These are phyloP conservation scores for Eueremaeus valkanovi DNA, from an alignment of 2,888 invertebrate genomes.

Conservation along the genomic window DNA sequence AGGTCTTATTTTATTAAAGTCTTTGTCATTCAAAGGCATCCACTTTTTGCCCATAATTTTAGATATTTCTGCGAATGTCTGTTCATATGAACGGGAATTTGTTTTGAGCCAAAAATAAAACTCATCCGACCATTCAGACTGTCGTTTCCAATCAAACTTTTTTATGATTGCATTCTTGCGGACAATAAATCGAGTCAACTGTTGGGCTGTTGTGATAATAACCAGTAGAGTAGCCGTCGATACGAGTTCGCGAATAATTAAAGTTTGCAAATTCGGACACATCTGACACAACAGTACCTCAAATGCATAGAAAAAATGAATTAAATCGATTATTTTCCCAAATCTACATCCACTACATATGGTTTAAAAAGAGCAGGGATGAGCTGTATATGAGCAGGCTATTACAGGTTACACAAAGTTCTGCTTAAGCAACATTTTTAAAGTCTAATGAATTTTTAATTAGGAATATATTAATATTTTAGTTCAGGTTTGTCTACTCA, in stretches of 20 bases:
- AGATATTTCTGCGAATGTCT: constrained; percentile 65
- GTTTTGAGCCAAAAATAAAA: constrained; percentile 64
- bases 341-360: too few relatives aligned
- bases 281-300: constrained; percentile 62
- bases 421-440: too few relatives aligned
- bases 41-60: constrained; percentile 64
- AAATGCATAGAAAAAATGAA: too few relatives aligned
- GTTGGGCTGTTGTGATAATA: constrained; percentile 63
- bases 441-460: too few relatives aligned
- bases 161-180: constrained; percentile 68
- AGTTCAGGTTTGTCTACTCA: too few relatives aligned
- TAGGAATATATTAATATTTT: too few relatives aligned
- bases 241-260: constrained; percentile 61
- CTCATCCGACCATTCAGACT: constrained; percentile 64
- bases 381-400: too few relatives aligned
- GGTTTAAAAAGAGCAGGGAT: too few relatives aligned
- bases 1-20: constrained; percentile 48
- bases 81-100: constrained; percentile 62
- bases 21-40: constrained; percentile 55
- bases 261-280: constrained; percentile 64
- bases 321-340: too few relatives aligned
- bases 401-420: too few relatives aligned
- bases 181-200: constrained; percentile 62
- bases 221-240: constrained; percentile 72
- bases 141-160: constrained; percentile 60